These are phyloP conservation scores for Ornithoptera alexandrae DNA, from an alignment of 2,888 invertebrate genomes.

Conservation along the genomic window DNA sequence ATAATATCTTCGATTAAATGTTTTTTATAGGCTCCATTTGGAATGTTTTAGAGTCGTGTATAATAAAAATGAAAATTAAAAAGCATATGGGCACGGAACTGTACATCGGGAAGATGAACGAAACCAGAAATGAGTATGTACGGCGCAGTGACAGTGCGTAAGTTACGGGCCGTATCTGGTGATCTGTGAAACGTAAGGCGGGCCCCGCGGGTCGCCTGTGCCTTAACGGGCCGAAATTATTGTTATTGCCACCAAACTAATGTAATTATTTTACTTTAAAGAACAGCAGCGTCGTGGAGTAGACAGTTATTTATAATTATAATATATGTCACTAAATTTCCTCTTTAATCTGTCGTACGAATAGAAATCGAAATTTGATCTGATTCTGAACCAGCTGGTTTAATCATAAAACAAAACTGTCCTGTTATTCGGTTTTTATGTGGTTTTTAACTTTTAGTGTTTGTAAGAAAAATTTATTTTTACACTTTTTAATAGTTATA, in stretches of 20 bases:
- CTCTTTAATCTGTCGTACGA: too few species aligned
- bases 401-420: too few species aligned
- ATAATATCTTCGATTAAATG: too few species aligned
- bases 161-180: constrained; percentile 65
- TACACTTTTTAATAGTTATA: too few species aligned
- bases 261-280: constrained; percentile 71
- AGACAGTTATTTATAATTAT: background rate
- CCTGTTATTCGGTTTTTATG: too few species aligned
- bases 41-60: background rate
- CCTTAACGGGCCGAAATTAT: constrained; percentile 61
- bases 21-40: too few species aligned
- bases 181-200: constrained; percentile 70
- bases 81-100: constrained; percentile 3
- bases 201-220: constrained; percentile 50
- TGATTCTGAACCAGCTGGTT: too few species aligned
- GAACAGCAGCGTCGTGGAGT: constrained; percentile 36
- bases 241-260: constrained; percentile 76
- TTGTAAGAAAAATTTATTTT: too few species aligned
- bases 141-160: constrained; percentile 45
- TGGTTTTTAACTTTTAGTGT: too few species aligned
- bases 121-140: constrained; percentile 23
- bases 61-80: constrained; percentile 21
- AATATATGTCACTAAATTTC: too few species aligned
- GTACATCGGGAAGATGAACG: constrained; percentile 15
- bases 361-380: too few species aligned